phyloP scores from a whole-genome alignment of 2,797 vertebrate species.

The Nasua narica region DNA sequence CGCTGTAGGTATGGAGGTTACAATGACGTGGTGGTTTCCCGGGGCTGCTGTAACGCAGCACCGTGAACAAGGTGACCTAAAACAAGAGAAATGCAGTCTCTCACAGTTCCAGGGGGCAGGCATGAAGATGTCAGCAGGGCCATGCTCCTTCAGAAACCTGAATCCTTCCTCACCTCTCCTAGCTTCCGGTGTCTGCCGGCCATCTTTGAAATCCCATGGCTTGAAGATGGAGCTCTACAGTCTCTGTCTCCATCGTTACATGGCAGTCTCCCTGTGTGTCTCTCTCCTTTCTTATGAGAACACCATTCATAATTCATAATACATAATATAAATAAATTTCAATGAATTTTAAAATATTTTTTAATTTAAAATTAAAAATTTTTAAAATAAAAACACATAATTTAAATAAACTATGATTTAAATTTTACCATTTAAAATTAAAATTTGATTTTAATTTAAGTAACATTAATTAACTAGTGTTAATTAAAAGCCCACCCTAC shows the following conservation, averaged over 20 bases:
- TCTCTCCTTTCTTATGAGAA: background rate
- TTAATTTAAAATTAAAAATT: too few relatives aligned
- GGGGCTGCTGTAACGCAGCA: background rate
- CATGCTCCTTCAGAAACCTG: background rate
- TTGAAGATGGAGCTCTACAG: rapidly evolving
- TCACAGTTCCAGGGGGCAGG: background rate
- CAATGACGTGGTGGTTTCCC: background rate
- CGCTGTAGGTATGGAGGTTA: background rate
- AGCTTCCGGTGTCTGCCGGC: background rate
- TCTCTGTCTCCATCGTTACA: background rate
- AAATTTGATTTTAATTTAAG: too few relatives aligned
- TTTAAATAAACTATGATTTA: too few relatives aligned
- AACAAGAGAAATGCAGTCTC: background rate
- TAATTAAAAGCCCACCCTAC: background rate
- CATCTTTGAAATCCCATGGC: background rate
- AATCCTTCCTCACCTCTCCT: background rate
- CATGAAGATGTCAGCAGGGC: background rate
- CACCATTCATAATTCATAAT: background rate
- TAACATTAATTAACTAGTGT: too few relatives aligned
- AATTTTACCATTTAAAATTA: too few relatives aligned
- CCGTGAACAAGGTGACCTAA: background rate
- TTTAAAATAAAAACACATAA: too few relatives aligned
- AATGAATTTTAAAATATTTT: too few relatives aligned
- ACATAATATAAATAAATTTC: too few relatives aligned
- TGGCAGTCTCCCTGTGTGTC: background rate